Conservation (phyloP, 2,113 vertebrate genomes). For the Caretta caretta region DNA sequence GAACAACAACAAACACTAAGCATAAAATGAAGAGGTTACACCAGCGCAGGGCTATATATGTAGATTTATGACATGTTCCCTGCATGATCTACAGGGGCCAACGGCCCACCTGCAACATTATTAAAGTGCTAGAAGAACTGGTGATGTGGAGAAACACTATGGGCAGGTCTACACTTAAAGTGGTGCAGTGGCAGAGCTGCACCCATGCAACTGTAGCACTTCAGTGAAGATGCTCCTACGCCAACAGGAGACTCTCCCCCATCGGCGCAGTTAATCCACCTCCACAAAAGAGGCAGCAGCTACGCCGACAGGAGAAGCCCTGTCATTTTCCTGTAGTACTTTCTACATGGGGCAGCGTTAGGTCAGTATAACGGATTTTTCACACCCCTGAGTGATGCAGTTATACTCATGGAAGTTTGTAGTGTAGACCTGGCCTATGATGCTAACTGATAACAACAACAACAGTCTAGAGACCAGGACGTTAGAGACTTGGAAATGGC, state of each 20-base stretch:
- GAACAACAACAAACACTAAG: background rate
- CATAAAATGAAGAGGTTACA: background rate
- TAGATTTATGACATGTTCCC: background rate
- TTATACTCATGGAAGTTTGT: background rate
- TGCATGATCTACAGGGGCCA: background rate
- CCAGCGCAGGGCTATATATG: background rate
- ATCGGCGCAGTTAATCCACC: background rate
- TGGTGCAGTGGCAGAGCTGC: background rate
- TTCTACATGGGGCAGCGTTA: too few species aligned
- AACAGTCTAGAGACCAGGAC: background rate
- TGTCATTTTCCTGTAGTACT: background rate
- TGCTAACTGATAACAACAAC: constrained; percentile 7
- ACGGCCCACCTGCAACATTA: background rate
- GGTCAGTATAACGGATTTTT: background rate
- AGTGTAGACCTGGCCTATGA: background rate
- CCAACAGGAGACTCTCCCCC: background rate
- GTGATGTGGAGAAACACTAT: background rate
- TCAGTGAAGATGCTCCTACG: background rate
- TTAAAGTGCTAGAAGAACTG: constrained; percentile 4
- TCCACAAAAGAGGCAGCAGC: background rate
- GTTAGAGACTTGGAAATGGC: background rate
- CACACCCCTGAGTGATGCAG: background rate
- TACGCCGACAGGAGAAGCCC: background rate
- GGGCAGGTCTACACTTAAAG: background rate
- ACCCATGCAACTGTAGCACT: background rate